Base-by-base conservation (phyloP, 2,113 vertebrate species). In the Xenopus borealis region DNA sequence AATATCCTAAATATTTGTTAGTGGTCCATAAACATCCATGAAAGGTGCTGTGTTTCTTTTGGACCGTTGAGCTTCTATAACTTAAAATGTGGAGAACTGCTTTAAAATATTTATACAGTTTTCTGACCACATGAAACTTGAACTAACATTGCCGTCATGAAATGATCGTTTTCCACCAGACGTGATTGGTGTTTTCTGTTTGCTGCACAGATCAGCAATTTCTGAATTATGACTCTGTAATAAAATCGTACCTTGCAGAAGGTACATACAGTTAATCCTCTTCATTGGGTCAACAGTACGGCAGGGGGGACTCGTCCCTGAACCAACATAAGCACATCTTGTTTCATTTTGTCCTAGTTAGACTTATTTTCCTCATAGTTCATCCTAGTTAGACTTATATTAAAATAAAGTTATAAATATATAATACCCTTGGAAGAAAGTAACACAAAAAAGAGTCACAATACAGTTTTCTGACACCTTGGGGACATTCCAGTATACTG, bases 101-200 rank as follows among this genome's bases (percentile, higher is more conserved):
- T 67, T 74, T 74, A 40, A 67, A 67, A 33, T 47, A 16, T 67
- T 67, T 74, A 58, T 74, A 10, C 72, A 67, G 53, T 53, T 55
- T 66, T 44, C 17, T 66, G 17, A 75, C 72, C 72, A 68, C 72
- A 75, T 50, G 52, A 64, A 45, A 61, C 55, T 61, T 52, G 53
- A 10, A 12, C 57, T 68, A 62, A 75, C 33, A 59, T 20, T 62
- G 17, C 72, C 57, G 30, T 55, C 53, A 13, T 59, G 64, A 67
- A 50, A 57, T 68, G 47, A 27, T 20, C n/a, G 5, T n/a, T 62
- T 46, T 59, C 53, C 44, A 27, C 20, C 62, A 57, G 3, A 61
- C 19, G 20, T 61, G 58, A 61, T 61, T 20, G 58, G 10, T 23
- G 58, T 18, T 46, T 50, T 62, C 61, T 18, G 61, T 55, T 10